These are phyloP conservation scores for Channa striata DNA, from an alignment of 2,797 vertebrate genomes.

Conservation along the genomic window DNA sequence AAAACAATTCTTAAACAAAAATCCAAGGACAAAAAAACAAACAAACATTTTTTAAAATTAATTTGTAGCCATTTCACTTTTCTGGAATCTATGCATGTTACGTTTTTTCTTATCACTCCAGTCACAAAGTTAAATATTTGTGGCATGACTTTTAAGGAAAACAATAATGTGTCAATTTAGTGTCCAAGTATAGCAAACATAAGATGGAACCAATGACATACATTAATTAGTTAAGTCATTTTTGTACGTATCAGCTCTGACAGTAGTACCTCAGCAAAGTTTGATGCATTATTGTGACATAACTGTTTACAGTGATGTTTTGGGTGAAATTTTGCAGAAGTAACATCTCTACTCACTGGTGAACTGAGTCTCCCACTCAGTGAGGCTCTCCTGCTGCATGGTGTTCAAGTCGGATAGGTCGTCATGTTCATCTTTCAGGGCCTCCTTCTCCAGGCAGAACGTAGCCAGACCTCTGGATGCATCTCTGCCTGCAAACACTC, in stretches of 20 bases:
- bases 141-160: too few species aligned
- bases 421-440: slow-evolving; percentile 92
- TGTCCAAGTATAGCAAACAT: too few species aligned
- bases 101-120: not conserved
- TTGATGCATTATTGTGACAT: not conserved
- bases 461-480: slow-evolving; percentile 98
- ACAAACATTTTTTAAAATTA: too few species aligned
- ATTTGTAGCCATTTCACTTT: not conserved
- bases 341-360: slow-evolving; percentile 85
- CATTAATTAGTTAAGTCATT: not conserved
- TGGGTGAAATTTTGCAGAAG: accelerated
- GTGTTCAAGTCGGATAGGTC: slow-evolving; percentile 94
- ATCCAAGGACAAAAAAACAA: not conserved
- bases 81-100: not conserved
- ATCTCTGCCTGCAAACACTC: slow-evolving; percentile 96
- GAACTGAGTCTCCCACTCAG: slow-evolving; percentile 97
- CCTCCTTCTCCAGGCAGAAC: slow-evolving; percentile 95
- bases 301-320: not conserved
- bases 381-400: slow-evolving; percentile 92
- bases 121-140: not conserved
- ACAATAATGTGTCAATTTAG: too few species aligned
- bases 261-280: not conserved
- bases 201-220: too few species aligned
- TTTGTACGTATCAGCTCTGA: not conserved
- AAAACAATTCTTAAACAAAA: not conserved